A percentile compares a stretch with the other conserved stretches of the same genome.
These are phyloP conservation scores for Coecobrya sp. DNA, from an alignment of 2,888 invertebrate species.

Conservation along the genomic window DNA sequence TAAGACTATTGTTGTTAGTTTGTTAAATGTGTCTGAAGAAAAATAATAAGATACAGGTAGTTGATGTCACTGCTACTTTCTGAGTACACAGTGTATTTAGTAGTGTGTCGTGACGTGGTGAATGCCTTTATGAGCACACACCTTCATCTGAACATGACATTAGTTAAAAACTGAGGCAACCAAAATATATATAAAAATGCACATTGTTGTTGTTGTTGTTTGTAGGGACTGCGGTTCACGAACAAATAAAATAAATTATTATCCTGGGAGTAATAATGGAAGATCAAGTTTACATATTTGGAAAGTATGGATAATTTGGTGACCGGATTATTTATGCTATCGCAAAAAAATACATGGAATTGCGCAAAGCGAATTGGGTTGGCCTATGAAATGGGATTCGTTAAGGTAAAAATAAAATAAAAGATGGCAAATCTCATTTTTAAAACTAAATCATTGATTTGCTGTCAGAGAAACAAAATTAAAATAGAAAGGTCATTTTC, in stretches of 20 bases:
- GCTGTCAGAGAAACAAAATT: too few relatives aligned
- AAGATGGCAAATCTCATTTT: too few relatives aligned
- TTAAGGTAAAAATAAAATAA: too few relatives aligned
- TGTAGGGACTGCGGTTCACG: not conserved
- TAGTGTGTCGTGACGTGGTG: not conserved
- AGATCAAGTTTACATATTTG: slow-evolving; percentile 50
- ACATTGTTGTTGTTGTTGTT: too few relatives aligned
- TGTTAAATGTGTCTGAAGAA: slow-evolving; percentile 18
- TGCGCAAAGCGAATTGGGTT: not conserved
- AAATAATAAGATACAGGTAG: slow-evolving; percentile 36
- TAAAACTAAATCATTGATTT: too few relatives aligned
- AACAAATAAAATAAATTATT: not conserved
- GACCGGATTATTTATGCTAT: not conserved
- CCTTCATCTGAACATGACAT: slow-evolving; percentile 41
- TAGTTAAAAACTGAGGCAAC: slow-evolving; percentile 46
- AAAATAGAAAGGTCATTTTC: too few relatives aligned
- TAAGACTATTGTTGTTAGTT: not conserved
- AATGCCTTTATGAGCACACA: slow-evolving; percentile 35
- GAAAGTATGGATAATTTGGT: not conserved
- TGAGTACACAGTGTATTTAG: not conserved
- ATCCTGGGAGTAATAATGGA: slow-evolving; percentile 6
- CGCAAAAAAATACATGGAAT: not conserved
- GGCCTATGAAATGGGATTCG: not conserved
- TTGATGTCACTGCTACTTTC: slow-evolving; percentile 10
- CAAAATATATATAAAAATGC: slow-evolving; percentile 8